phyloP scores from a whole-genome alignment of 53 echinoderm and acorn worm species.

The Actinopyga echinites region DNA sequence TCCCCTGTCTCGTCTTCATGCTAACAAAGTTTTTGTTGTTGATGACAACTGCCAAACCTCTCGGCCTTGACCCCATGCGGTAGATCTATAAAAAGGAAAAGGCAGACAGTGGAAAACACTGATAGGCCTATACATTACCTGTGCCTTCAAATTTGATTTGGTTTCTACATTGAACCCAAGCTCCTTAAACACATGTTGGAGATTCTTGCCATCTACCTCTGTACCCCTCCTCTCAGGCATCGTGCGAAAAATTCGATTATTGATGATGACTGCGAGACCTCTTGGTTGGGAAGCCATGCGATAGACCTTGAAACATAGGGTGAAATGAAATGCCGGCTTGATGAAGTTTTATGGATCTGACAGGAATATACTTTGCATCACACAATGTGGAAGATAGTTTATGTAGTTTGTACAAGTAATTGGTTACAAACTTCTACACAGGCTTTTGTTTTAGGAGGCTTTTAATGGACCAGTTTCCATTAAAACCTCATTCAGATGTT shows the following conservation, averaged over 20 bases:
- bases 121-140: not conserved
- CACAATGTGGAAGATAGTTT: too few relatives aligned
- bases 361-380: not conserved
- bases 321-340: not conserved
- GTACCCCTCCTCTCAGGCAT: constrained; percentile 87
- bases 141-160: constrained; percentile 7
- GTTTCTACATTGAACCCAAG: constrained; percentile 73
- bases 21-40: constrained; percentile 83
- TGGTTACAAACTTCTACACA: too few relatives aligned
- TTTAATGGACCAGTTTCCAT: too few relatives aligned
- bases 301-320: constrained; percentile 64
- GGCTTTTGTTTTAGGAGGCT: too few relatives aligned
- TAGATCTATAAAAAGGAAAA: constrained; percentile 62
- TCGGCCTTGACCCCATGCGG: constrained; percentile 72
- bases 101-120: not conserved
- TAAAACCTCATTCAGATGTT: too few relatives aligned
- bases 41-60: constrained; percentile 83
- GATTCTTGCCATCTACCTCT: constrained; percentile 76
- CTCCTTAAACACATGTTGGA: constrained; percentile 69
- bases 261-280: constrained; percentile 84
- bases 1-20: constrained; percentile 85
- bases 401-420: too few relatives aligned
- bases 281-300: constrained; percentile 78
- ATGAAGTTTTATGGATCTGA: not conserved
- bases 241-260: constrained; percentile 77